These are phyloP conservation scores for Drosophila tristis DNA, from an alignment of 1,140 invertebrate genomes.

Conservation along the genomic window DNA sequence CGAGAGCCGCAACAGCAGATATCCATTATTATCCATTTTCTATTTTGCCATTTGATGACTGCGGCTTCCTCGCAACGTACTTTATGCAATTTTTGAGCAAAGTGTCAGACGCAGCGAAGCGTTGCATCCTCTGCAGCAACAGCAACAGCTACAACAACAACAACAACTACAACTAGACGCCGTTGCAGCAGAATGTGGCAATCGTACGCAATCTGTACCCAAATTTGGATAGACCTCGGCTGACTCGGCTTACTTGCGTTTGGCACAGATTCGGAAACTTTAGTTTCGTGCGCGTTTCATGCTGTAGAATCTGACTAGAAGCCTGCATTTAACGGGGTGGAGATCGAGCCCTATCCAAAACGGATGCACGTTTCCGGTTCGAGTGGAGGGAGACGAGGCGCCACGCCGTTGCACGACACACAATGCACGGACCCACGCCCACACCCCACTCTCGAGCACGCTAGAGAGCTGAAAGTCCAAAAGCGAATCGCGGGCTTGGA, in stretches of 20 bases:
- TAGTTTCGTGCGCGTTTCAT: slow-evolving; percentile 34
- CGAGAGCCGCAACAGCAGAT: too few relatives aligned
- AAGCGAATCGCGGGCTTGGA: slow-evolving; percentile 6
- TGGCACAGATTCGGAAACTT: slow-evolving; percentile 66
- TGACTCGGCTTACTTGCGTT: slow-evolving; percentile 41
- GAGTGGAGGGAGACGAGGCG: slow-evolving; percentile 4
- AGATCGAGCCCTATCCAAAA: slow-evolving; percentile 29
- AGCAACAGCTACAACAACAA: background rate
- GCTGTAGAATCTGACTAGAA: slow-evolving; percentile 52
- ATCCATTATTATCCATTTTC: slow-evolving; percentile 1
- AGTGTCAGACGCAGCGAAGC: slow-evolving; percentile 64
- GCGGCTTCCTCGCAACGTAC: slow-evolving; percentile 12
- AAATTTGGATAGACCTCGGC: slow-evolving; percentile 57
- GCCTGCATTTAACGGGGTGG: slow-evolving; percentile 44
- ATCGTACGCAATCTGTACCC: slow-evolving; percentile 37
- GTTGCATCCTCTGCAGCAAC: slow-evolving; percentile 60
- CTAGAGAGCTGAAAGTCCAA: slow-evolving; percentile 26
- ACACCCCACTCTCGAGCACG: slow-evolving; percentile 52
- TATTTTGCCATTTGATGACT: slow-evolving; percentile 13
- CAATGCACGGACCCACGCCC: slow-evolving; percentile 31
- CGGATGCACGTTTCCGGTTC: slow-evolving; percentile 71
- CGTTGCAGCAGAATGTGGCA: slow-evolving; percentile 49
- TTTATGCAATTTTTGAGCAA: slow-evolving; percentile 47
- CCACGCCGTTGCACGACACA: slow-evolving; percentile 62
- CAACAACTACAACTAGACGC: slow-evolving; percentile 3